Percentiles rank a stretch among this genome's conserved stretches.
Conservation (phyloP, 2,797 vertebrate genomes). For the Esox masquinongy region DNA sequence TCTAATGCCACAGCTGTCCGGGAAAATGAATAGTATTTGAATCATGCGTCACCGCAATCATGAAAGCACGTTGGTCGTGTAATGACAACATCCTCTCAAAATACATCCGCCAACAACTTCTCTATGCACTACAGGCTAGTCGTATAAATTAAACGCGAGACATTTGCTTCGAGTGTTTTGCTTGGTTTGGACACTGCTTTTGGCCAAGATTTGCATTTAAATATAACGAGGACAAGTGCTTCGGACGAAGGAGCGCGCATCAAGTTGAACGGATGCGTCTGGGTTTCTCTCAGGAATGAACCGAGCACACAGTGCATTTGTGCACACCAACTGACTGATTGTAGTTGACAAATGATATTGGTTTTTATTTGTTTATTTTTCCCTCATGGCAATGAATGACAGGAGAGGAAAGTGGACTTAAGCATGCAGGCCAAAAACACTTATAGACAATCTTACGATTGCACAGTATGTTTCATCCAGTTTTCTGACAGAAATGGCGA, state of each 20-base stretch:
- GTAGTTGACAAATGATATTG: slow-evolving; percentile 19
- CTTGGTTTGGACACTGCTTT: neutral
- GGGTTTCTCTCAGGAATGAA: slow-evolving; percentile 4
- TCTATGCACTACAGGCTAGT: neutral
- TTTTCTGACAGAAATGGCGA: neutral
- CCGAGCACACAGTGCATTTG: neutral
- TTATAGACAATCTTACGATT: neutral
- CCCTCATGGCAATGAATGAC: slow-evolving; percentile 14
- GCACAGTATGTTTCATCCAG: neutral
- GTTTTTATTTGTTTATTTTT: slow-evolving; percentile 7
- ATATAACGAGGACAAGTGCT: neutral
- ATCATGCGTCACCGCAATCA: neutral
- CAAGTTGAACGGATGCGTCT: neutral
- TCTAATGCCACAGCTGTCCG: neutral
- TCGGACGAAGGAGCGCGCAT: neutral
- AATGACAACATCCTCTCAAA: neutral
- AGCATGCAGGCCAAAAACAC: slow-evolving; percentile 5
- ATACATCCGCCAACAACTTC: neutral
- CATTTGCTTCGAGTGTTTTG: neutral
- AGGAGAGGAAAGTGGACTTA: slow-evolving; percentile 17
- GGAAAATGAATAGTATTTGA: neutral
- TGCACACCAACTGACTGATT: slow-evolving; percentile 23
- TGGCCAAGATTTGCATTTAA: neutral
- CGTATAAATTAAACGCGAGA: neutral
- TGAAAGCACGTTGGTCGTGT: neutral